A percentile compares a stretch with the other conserved stretches of the same genome.
Evolutionary conservation across 2,888 invertebrate species (phyloP).

Genomic region (Ophioninae sp.): DNA sequence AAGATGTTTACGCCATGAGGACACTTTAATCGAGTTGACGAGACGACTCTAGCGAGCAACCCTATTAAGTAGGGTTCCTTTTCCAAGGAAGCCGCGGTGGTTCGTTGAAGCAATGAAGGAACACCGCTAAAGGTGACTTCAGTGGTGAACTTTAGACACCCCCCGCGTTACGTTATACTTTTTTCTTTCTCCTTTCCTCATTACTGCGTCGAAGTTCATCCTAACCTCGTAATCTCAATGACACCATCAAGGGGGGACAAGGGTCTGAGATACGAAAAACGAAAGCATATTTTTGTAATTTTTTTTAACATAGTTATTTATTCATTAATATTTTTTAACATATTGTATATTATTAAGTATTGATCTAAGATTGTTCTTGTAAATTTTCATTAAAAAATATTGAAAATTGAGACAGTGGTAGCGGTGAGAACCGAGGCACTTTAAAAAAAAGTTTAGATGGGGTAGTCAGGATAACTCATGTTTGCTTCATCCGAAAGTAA

Average conservation of each 20-base stretch:
- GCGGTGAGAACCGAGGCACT: too few species aligned
- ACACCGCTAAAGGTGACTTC: constrained; percentile 34
- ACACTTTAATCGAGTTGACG: constrained; percentile 76
- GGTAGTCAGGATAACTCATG: too few species aligned
- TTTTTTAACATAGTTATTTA: too few species aligned
- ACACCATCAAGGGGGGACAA: not conserved
- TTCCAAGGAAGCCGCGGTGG: constrained; percentile 37
- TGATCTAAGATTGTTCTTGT: too few species aligned
- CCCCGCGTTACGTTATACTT: not conserved
- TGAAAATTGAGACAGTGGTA: too few species aligned
- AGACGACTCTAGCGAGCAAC: constrained; percentile 72
- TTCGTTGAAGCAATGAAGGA: constrained; percentile 21
- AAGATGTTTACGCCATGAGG: constrained; percentile 75
- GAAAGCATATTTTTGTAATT: too few species aligned
- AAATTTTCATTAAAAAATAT: too few species aligned
- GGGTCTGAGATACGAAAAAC: not conserved
- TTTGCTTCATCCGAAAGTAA: too few species aligned
- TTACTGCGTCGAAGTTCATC: not conserved
- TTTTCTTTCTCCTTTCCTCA: not conserved
- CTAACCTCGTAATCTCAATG: not conserved
- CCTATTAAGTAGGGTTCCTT: constrained; percentile 66
- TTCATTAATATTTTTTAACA: too few species aligned
- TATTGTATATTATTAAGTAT: too few species aligned
- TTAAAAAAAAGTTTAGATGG: too few species aligned
- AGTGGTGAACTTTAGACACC: constrained; percentile 18